A percentile compares a stretch with the other conserved stretches of the same genome.
Conservation (phyloP, 2,113 vertebrate species). For the Rhombomys opimus region DNA sequence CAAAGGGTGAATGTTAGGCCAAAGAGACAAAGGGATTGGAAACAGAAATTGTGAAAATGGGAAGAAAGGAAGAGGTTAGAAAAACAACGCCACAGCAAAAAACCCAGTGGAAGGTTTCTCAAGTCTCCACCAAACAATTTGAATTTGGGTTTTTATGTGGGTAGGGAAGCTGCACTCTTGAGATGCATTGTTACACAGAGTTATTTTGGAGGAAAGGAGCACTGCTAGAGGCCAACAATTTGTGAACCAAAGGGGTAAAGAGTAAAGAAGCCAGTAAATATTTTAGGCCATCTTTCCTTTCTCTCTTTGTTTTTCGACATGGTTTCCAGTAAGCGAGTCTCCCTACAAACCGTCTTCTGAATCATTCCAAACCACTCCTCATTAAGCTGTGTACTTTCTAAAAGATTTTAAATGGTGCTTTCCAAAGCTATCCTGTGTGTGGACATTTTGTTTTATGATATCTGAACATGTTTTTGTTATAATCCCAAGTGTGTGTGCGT, state of each 20-base stretch:
- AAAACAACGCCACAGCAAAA: not conserved
- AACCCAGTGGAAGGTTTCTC: not conserved
- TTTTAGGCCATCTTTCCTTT: not conserved
- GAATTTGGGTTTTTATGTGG: not conserved
- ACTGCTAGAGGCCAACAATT: not conserved
- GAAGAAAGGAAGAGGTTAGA: not conserved
- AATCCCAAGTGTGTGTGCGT: not conserved
- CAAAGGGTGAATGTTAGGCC: not conserved
- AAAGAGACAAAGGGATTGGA: not conserved
- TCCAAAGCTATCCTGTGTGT: not conserved
- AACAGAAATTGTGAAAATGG: not conserved
- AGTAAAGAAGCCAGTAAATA: not conserved
- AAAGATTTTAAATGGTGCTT: conserved; percentile 25
- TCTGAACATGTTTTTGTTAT: too few species aligned
- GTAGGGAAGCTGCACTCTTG: not conserved
- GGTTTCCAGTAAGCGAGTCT: not conserved
- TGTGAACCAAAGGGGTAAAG: not conserved
- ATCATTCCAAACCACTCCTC: not conserved
- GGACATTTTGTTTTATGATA: not conserved
- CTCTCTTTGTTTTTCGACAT: not conserved
- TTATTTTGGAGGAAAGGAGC: not conserved
- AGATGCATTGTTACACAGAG: not conserved
- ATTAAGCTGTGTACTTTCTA: not conserved
- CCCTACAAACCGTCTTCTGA: not conserved
- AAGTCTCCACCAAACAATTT: not conserved